Base-by-base conservation (phyloP, 2,888 invertebrate species). In the Apodemia hepburni region DNA sequence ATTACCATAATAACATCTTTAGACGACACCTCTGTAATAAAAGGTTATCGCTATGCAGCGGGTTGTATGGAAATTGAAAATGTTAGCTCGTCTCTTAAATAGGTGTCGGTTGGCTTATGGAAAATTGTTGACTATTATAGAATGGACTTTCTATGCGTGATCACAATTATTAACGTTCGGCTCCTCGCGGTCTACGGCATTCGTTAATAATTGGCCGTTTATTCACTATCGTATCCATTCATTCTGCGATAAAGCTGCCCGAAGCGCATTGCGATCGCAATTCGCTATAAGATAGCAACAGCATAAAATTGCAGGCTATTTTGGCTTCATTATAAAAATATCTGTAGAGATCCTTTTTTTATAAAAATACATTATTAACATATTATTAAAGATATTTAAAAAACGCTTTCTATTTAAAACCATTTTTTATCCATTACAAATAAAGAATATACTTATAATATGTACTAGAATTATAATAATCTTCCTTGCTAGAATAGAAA, bases 211-310 rank as follows among this genome's bases (percentile, higher is more conserved):
- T 47, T 87, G 87, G 82, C 81, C 83, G 82, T 81, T 83, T 84
- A 85, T 84, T 82, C 81, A 82, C 79, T 87, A 88, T 86, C 85
- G 80, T 81, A 75, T 83, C 85, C 87, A 88, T 87, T 87, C 85
- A 90, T 88, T 84, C 80, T 75, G 75, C 77, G 86, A 87, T 87
- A 88, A 85, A 82, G 78, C 78, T 76, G 80, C 80, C 79, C 70
- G 71, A 73, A 71, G 71, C 69, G 75, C 79, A 64, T 61, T 75
- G 71, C 76, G 70, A 72, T 70, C 67, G 74, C 75, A 70, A 71
- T 76, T 73, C 80, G 78, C 79, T 78, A 70, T 71, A 70, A 73
- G 72, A 75, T 75, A 74, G 78, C 75, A 77, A 57, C 78, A 75
- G 73, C 74, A 67, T 72, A 71, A 79, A 76, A 81, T 79, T 77